A percentile compares a stretch with the other conserved stretches of the same genome.
Conservation (phyloP, 2,888 invertebrate genomes). For the Odontomyia ornata region DNA sequence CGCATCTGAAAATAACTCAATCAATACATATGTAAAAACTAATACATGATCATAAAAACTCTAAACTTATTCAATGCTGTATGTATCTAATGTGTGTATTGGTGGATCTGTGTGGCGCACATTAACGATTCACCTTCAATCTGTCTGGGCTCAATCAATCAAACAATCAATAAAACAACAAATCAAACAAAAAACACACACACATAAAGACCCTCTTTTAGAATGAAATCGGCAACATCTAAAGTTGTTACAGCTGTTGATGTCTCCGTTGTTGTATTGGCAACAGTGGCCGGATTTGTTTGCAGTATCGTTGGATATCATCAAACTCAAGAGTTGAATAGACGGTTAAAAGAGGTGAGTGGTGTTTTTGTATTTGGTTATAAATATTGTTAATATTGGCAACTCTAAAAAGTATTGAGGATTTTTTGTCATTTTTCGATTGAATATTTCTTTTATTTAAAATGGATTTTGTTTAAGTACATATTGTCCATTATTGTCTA, state of each 20-base stretch:
- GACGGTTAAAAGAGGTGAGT: constrained; percentile 57
- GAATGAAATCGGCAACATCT: constrained; percentile 64
- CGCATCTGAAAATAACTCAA: too few species aligned
- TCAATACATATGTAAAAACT: too few species aligned
- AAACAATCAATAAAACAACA: not conserved
- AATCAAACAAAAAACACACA: constrained; percentile 19
- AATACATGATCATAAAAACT: too few species aligned
- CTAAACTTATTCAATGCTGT: not conserved
- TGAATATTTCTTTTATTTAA: too few species aligned
- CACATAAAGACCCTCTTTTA: constrained; percentile 61
- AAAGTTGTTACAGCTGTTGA: constrained; percentile 63
- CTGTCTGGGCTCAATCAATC: not conserved
- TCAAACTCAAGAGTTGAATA: constrained; percentile 59
- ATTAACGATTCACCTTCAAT: not conserved
- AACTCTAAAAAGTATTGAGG: too few species aligned
- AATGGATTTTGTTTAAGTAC: too few species aligned
- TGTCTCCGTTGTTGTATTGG: constrained; percentile 62
- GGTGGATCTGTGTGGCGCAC: not conserved
- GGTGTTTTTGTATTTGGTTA: not conserved
- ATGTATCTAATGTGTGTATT: not conserved
- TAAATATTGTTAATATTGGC: not conserved
- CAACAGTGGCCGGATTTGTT: constrained; percentile 58
- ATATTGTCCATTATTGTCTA: too few species aligned
- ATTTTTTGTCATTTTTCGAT: not conserved
- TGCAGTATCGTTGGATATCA: constrained; percentile 60